Conservation (phyloP, 2,797 vertebrate species). For the Malurus leucopterus region DNA sequence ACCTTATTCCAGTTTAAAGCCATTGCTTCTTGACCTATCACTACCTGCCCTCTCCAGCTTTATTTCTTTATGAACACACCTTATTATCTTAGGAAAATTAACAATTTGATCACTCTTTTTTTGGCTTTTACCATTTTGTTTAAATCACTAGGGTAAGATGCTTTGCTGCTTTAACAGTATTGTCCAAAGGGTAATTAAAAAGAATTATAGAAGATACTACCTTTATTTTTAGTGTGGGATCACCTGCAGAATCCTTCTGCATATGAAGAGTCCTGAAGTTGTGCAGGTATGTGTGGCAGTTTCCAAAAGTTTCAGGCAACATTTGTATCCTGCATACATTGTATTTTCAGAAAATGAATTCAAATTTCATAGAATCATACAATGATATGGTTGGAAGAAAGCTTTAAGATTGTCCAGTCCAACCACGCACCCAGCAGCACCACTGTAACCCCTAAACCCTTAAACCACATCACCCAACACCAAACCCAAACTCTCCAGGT, state of each 20-base stretch:
- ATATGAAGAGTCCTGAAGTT: neutral
- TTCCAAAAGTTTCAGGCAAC: neutral
- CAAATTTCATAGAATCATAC: neutral
- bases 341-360: neutral
- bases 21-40: neutral
- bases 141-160: neutral
- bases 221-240: neutral
- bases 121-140: neutral
- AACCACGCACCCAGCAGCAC: neutral
- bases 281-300: neutral
- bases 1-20: neutral
- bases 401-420: neutral
- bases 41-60: neutral
- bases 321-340: neutral
- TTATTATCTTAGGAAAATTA: neutral
- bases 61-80: neutral
- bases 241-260: neutral
- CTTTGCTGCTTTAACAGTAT: neutral
- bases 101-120: neutral
- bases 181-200: neutral
- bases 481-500: neutral
- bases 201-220: neutral
- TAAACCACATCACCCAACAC: neutral
- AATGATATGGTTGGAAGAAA: neutral
- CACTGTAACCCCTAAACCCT: neutral